phyloP scores from a whole-genome alignment of 2,888 invertebrate species.

The Morinoia aosen region DNA sequence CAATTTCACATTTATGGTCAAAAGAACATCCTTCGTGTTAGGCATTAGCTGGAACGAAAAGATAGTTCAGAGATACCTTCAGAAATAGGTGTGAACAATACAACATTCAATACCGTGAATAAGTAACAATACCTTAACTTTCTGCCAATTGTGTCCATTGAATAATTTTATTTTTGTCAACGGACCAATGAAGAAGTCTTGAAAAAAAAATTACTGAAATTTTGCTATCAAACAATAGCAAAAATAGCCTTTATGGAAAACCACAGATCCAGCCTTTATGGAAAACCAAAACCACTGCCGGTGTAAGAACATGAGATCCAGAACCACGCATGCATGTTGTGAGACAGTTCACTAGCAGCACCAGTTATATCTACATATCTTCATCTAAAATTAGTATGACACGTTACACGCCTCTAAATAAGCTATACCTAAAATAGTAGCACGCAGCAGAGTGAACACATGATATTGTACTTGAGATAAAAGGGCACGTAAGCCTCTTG shows the following conservation, averaged over 20 bases:
- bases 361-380: background rate
- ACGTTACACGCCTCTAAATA: background rate
- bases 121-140: background rate
- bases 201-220: background rate
- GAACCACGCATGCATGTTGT: background rate
- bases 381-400: background rate
- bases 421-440: background rate
- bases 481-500: background rate
- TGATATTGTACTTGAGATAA: background rate
- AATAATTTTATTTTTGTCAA: background rate
- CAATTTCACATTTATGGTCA: background rate
- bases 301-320: background rate
- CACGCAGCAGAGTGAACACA: background rate
- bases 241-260: background rate
- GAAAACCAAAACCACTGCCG: background rate
- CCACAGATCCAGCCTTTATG: background rate
- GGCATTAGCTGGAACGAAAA: background rate
- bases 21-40: background rate
- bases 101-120: background rate
- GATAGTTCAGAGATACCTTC: background rate
- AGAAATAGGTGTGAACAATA: background rate
- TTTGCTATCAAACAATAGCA: constrained; percentile 1
- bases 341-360: background rate
- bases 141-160: background rate
- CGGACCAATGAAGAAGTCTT: background rate